Base-by-base conservation (phyloP, 2,888 invertebrate genomes). In the Sceliomorpha sp. region DNA sequence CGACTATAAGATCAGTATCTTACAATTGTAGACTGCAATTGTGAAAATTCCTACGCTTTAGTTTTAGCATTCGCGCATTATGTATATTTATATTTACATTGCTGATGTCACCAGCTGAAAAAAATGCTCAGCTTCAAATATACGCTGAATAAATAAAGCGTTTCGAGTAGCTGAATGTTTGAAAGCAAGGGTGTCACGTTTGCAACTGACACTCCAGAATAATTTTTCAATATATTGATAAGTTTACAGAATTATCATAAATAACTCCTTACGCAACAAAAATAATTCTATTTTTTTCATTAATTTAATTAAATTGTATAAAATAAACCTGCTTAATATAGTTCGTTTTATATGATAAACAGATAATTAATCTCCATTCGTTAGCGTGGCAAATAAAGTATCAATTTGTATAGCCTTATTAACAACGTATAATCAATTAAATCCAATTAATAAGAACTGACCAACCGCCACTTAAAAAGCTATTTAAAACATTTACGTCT, bases 81-180 rank as follows among this genome's bases (percentile, higher is more conserved):
- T 56, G 40, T 37, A 37, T 51, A 37, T 60, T 60, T 60, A 60
- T 60, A 50, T 60, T 50, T 51, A 32, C 42, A 13, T 29, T 20
- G 44, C 36, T 44, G 60, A 51, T 51, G 50, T 50, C 42, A 60
- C 13, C 14, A 29, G 29, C n/a, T 42, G 26, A 24, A 53, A 53
- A 42, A 62, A 45, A 45, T 39, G 51, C 44, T 42, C 39, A 27
- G 44, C 56, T 44, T 56, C 45, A 37, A 56, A 56, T 45, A 47
- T 24, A 45, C 37, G 39, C 39, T 39, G 47, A 47, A 47, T 39
- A 56, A 56, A 56, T 56, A 45, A 56, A 27, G 39, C 31, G 20
- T 26, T 56, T 47, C 34, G 44, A 56, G 55, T 31, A 42, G 42
- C 40, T 53, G 24, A 39, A 51, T 20, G 51, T 40, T 29, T 17